Evolutionary conservation across 2,797 vertebrate genomes (phyloP).

Genomic region (Clamator glandarius): DNA sequence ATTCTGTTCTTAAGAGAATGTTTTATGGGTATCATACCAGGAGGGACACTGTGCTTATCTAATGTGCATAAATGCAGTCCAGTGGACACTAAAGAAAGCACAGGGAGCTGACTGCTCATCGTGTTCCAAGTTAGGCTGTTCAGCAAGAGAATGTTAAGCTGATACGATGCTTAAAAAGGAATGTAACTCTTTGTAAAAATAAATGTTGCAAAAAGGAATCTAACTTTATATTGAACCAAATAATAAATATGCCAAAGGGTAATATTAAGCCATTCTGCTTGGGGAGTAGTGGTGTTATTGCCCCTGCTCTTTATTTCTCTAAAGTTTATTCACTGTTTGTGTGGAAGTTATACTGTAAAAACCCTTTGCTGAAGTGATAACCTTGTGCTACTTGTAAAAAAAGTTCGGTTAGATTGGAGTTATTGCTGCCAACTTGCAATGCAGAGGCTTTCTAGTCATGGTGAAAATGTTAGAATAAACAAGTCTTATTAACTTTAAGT

Average conservation of each 20-base stretch:
- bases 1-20: not conserved
- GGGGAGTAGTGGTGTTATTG: not conserved
- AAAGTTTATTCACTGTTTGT: not conserved
- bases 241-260: not conserved
- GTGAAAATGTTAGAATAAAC: not conserved
- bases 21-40: not conserved
- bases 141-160: not conserved
- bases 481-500: not conserved
- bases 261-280: not conserved
- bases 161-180: not conserved
- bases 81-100: not conserved
- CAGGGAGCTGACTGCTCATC: not conserved
- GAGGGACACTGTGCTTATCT: not conserved
- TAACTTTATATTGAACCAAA: not conserved
- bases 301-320: not conserved
- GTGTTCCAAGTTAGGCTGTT: not conserved
- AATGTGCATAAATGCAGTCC: not conserved
- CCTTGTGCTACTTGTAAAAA: not conserved
- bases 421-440: not conserved
- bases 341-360: not conserved
- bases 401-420: not conserved
- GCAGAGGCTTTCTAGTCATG: not conserved
- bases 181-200: not conserved
- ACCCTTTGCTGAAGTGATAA: not conserved
- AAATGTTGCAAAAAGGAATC: not conserved